Base-by-base conservation (phyloP, 2,113 vertebrate species). In the Malurus elegans region DNA sequence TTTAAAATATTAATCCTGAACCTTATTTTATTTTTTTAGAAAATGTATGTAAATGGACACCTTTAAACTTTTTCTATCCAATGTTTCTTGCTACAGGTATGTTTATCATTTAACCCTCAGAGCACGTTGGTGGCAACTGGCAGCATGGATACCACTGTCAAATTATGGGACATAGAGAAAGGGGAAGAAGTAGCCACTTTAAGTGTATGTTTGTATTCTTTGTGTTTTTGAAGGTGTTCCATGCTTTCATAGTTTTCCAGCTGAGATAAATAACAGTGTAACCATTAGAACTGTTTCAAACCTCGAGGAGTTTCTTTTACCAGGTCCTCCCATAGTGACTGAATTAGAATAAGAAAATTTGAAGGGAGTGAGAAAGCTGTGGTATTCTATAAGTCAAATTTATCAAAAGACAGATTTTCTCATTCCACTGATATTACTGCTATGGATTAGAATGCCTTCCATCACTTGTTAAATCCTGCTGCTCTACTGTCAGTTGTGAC, bases 81-180 rank as follows among this genome's bases (percentile, higher is more conserved):
- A 80, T 14, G 2, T 44, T 95, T 96, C 95, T 94, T 3, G 28
- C 92, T 73, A 75, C 95, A 99, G 99, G 98, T 99, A 20, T 99
- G 99, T 89, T 95, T 99, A 76, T 98, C 99, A 4, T 99, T 99
- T 97, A 99, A 99, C 94, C 99, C 98, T 82, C 99, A 99, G 97
- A 99, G 99, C 93, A 99, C 99, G 1, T 58, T 99, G 65, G 97
- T 99, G 95, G 99, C 99, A 61, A 99, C 99, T 40, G 99, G 99
- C 86, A 99, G 99, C 90, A 99, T 99, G 99, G 99, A 99, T 62
- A 97, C 97, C 60, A 99, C 98, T 1, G 98, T 98, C 88, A 99
- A 98, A 86, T 93, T 99, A 60, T 99, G 99, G 99, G 97, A 99
- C 91, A 96, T 99, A 90, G 97, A 98, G 96, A 99, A 92, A n/a